These are phyloP conservation scores for Recurvirostra avosetta DNA, from an alignment of 2,113 vertebrate species.

Conservation along the genomic window DNA sequence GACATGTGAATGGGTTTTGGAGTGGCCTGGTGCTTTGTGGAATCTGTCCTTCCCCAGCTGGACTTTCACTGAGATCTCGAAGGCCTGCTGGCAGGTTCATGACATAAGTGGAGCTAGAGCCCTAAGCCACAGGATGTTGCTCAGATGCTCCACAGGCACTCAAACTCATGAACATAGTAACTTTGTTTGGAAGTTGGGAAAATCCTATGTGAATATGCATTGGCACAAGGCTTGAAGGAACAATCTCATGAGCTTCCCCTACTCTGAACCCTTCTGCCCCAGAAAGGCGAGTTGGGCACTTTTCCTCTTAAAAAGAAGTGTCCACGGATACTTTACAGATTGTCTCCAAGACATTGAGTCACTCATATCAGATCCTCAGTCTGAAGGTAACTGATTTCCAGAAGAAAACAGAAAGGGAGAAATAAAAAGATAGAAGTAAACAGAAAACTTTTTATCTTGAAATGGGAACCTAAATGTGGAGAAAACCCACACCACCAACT, in stretches of 20 bases:
- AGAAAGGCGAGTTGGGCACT: background rate
- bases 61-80: background rate
- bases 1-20: background rate
- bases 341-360: background rate
- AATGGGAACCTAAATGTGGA: background rate
- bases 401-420: background rate
- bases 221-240: background rate
- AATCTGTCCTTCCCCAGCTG: background rate
- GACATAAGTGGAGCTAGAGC: background rate
- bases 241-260: background rate
- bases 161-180: background rate
- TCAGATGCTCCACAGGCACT: background rate
- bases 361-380: background rate
- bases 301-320: background rate
- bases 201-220: background rate
- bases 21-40: background rate
- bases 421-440: background rate
- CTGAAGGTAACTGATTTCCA: background rate
- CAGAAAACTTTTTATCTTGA: background rate
- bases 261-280: background rate
- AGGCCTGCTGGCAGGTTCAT: background rate
- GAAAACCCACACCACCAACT: background rate
- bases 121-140: background rate
- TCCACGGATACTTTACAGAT: background rate
- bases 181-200: background rate